A percentile compares a stretch with the other conserved stretches of the same genome.
Conservation (phyloP, 2,113 vertebrate genomes). For the Syngnathus typhle region DNA sequence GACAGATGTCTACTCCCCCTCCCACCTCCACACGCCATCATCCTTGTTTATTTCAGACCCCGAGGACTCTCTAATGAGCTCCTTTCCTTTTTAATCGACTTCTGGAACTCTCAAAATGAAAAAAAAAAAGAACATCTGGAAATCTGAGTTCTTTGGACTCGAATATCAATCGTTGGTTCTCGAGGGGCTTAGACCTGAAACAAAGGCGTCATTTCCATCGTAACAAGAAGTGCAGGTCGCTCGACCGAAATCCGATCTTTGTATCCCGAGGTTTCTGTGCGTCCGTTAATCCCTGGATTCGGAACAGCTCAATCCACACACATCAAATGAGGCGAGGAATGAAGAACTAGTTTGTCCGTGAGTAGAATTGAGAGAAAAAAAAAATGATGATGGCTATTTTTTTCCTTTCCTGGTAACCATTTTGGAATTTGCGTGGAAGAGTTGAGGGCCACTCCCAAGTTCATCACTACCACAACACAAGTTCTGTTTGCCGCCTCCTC, state of each 20-base stretch:
- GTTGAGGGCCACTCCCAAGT: constrained; percentile 23
- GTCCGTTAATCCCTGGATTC: constrained; percentile 23
- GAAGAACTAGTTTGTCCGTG: not conserved
- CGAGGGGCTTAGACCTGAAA: constrained; percentile 12
- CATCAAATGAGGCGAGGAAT: not conserved
- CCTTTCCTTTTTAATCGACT: constrained; percentile 12
- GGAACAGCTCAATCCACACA: constrained; percentile 2
- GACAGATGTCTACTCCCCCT: constrained; percentile 44
- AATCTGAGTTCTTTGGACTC: constrained; percentile 3
- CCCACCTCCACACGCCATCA: constrained; percentile 5
- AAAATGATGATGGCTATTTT: not conserved
- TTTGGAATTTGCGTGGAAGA: constrained; percentile 52
- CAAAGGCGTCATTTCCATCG: constrained; percentile 11
- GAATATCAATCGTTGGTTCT: constrained; percentile 7
- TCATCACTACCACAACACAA: constrained; percentile 26
- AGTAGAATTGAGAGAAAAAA: not conserved
- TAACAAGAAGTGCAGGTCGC: constrained; percentile 28
- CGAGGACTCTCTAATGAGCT: constrained; percentile 1
- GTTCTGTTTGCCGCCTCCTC: constrained; percentile 40
- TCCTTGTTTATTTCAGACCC: constrained; percentile 23
- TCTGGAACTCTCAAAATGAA: too few species aligned
- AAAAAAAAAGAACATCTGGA: not conserved
- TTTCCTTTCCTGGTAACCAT: not conserved
- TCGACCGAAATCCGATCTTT: constrained; percentile 29
- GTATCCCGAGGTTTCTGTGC: constrained; percentile 10